A percentile compares a stretch with the other conserved stretches of the same genome.
Evolutionary conservation across 2,797 vertebrate species (phyloP).

Genomic region (Myotis findleyi): DNA sequence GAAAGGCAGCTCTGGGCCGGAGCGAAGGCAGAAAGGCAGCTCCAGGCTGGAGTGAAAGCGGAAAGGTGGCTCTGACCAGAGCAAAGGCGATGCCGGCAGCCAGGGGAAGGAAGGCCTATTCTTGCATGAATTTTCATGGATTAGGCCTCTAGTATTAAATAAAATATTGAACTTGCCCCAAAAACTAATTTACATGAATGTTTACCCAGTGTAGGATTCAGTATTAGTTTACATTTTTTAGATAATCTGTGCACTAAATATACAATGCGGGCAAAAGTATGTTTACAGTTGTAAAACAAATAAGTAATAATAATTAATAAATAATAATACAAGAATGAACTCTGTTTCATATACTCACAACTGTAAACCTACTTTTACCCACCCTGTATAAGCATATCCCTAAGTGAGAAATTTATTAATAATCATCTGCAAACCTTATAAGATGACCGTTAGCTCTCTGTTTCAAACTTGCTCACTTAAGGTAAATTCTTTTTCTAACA

Average conservation of each 20-base stretch:
- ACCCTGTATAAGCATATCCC: background rate
- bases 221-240: background rate
- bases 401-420: background rate
- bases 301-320: background rate
- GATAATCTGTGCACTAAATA: background rate
- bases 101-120: no score
- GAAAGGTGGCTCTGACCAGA: no score
- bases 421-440: background rate
- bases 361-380: background rate
- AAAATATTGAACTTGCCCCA: background rate
- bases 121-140: no score
- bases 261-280: background rate
- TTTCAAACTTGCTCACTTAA: background rate
- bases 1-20: no score
- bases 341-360: background rate
- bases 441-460: background rate
- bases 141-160: background rate
- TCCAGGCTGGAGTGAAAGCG: no score
- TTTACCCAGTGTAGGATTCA: background rate
- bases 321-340: background rate
- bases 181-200: background rate
- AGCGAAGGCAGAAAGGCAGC: no score
- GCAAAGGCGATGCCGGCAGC: no score
- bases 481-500: background rate
- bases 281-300: background rate